Percentiles rank a stretch among this genome's conserved stretches.
phyloP scores from a whole-genome alignment of 1,140 invertebrate species.

The Popillia japonica region DNA sequence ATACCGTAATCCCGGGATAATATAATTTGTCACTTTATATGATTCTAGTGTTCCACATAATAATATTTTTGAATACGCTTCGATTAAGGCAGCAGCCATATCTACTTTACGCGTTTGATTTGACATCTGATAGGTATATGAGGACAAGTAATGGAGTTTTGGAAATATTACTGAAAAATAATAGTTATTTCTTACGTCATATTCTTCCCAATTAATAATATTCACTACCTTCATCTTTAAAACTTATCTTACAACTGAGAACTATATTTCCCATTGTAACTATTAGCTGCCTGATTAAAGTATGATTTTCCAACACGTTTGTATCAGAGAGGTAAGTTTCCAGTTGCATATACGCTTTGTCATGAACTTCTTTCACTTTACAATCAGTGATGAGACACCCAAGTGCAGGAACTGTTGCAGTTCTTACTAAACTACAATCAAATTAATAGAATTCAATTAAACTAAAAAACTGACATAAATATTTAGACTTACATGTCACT shows the following conservation, averaged over 20 bases:
- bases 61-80: slow-evolving; percentile 72
- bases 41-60: slow-evolving; percentile 67
- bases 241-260: slow-evolving; percentile 63
- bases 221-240: slow-evolving; percentile 68
- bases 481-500: slow-evolving; percentile 69
- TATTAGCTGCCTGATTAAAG: slow-evolving; percentile 62
- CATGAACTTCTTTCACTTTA: slow-evolving; percentile 67
- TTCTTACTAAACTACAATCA: slow-evolving; percentile 63
- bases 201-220: slow-evolving; percentile 1
- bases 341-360: slow-evolving; percentile 77
- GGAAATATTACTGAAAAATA: slow-evolving; percentile 70
- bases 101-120: slow-evolving; percentile 67
- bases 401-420: slow-evolving; percentile 71
- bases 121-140: slow-evolving; percentile 64
- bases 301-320: slow-evolving; percentile 60
- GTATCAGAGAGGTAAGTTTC: slow-evolving; percentile 71
- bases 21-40: slow-evolving; percentile 61
- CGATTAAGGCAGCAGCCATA: slow-evolving; percentile 69
- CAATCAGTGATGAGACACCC: slow-evolving; percentile 72
- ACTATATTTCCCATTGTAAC: slow-evolving; percentile 64
- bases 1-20: slow-evolving; percentile 65
- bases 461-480: background rate
- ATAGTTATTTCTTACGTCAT: background rate
- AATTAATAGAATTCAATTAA: background rate
- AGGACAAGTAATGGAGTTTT: slow-evolving; percentile 67